Conservation (phyloP, 2,797 vertebrate species). For the Erethizon dorsatum region DNA sequence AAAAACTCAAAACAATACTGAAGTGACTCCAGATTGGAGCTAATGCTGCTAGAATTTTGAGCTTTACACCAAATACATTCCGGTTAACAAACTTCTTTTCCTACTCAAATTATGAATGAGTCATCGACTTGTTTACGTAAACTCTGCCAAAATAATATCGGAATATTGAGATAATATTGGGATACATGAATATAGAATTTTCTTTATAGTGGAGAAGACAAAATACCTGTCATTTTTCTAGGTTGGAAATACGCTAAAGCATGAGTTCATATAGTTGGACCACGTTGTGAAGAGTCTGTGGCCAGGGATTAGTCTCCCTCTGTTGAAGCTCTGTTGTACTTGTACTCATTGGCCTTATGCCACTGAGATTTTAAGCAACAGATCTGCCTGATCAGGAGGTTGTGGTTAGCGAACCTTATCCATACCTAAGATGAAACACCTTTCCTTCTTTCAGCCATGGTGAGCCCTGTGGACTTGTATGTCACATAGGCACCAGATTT, state of each 20-base stretch:
- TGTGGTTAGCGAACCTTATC: not conserved
- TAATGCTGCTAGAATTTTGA: not conserved
- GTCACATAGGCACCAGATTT: not conserved
- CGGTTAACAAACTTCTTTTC: slow-evolving; percentile 1
- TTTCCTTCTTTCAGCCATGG: not conserved
- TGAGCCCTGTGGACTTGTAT: not conserved
- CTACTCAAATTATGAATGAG: slow-evolving; percentile 59
- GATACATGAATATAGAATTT: not conserved
- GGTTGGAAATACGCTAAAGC: not conserved
- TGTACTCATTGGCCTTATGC: not conserved
- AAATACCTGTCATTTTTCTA: slow-evolving; percentile 43
- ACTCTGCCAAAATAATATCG: not conserved
- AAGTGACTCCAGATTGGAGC: not conserved
- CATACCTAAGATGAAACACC: not conserved
- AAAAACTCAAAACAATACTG: not conserved
- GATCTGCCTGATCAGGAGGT: not conserved
- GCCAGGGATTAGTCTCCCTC: not conserved
- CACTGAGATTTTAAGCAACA: slow-evolving; percentile 24
- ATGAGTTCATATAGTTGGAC: not conserved
- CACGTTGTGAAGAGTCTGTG: not conserved
- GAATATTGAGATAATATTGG: not conserved
- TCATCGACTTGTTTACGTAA: slow-evolving; percentile 43
- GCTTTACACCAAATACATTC: not conserved
- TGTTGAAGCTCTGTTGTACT: not conserved
- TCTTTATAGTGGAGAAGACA: not conserved